phyloP scores from a whole-genome alignment of 2,113 vertebrate genomes.

The Tragelaphus imberbis region DNA sequence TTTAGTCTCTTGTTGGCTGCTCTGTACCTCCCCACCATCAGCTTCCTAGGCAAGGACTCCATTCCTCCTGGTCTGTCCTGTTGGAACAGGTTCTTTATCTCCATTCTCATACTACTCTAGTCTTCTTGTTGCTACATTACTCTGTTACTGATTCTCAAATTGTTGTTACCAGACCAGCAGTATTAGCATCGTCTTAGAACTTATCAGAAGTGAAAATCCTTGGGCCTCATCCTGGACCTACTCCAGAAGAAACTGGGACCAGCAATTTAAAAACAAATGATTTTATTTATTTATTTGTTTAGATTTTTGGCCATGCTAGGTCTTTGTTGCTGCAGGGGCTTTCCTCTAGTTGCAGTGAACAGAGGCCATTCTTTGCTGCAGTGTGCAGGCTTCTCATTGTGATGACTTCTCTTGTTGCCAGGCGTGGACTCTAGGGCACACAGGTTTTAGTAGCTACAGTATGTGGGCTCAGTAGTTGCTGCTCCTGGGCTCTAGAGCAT shows the following conservation, averaged over 20 bases:
- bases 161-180: not conserved
- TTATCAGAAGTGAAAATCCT: not conserved
- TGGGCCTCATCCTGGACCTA: not conserved
- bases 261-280: not conserved
- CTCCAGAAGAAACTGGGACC: not conserved
- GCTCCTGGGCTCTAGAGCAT: not conserved
- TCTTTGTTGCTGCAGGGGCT: not conserved
- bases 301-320: not conserved
- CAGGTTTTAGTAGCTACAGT: not conserved
- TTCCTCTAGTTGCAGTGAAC: not conserved
- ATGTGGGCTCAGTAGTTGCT: not conserved
- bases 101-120: not conserved
- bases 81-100: not conserved
- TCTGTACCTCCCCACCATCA: not conserved
- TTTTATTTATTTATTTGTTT: not conserved
- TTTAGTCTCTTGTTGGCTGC: not conserved
- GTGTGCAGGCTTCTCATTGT: not conserved
- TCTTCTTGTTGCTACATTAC: not conserved
- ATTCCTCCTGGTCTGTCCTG: not conserved
- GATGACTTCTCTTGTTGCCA: not conserved
- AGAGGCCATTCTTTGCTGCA: not conserved
- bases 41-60: not conserved
- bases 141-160: not conserved
- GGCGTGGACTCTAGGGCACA: not conserved
- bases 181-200: not conserved